These are phyloP conservation scores for Yponomeuta evonymella DNA, from an alignment of 2,888 invertebrate species.

Conservation along the genomic window DNA sequence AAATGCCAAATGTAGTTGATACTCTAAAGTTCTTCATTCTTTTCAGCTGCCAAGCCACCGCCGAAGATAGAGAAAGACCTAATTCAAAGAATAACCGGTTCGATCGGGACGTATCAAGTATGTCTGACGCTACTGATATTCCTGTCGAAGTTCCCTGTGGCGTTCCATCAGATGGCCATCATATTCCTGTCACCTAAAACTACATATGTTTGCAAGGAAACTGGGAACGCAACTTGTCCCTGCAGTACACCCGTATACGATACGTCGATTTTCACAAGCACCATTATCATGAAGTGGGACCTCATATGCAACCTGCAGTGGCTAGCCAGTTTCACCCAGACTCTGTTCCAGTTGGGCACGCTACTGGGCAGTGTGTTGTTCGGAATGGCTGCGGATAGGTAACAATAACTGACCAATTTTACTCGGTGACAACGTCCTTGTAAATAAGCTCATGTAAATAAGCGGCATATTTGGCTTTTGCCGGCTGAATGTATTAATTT, in stretches of 20 bases:
- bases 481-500: background rate
- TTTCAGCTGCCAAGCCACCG: constrained; percentile 32
- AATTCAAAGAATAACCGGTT: constrained; percentile 61
- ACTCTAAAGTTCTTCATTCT: constrained; percentile 6
- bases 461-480: background rate
- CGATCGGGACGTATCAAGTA: constrained; percentile 71
- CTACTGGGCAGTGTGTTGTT: constrained; percentile 83
- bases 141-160: constrained; percentile 62
- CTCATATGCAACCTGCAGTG: constrained; percentile 81
- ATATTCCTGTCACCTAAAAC: constrained; percentile 66
- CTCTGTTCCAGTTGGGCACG: constrained; percentile 84
- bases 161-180: constrained; percentile 71
- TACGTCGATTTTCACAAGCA: constrained; percentile 79
- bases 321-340: constrained; percentile 82
- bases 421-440: background rate
- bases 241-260: constrained; percentile 78
- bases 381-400: constrained; percentile 86
- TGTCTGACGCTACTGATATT: constrained; percentile 55
- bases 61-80: constrained; percentile 36
- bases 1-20: background rate
- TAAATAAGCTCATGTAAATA: background rate
- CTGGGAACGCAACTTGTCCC: constrained; percentile 59
- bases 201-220: constrained; percentile 41
- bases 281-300: constrained; percentile 85
- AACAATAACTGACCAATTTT: constrained; percentile 37